Base-by-base conservation (phyloP, 2,113 vertebrate genomes). In the Lepisosteus osseus region DNA sequence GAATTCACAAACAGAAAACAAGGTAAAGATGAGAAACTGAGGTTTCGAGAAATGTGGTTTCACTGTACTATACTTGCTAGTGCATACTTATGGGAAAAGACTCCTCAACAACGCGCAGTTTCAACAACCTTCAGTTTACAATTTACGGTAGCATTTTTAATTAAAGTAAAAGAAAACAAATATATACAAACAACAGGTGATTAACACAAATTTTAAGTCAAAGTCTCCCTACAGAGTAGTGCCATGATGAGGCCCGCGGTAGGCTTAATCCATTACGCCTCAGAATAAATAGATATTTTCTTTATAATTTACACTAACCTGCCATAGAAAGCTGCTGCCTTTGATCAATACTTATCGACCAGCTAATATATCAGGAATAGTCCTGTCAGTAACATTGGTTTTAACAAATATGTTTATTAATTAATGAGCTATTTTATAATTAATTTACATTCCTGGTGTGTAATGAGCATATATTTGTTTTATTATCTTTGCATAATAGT, bases 321-420 rank as follows among this genome's bases (percentile, higher is more conserved):
- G n/a, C 71, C 83, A 68, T 75, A 73, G 69, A 80, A 87, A 88
- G 78, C 85, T 84, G 73, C 79, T 77, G 78, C 80, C 87, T 83
- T 70, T 77, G 74, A 83, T 88, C 76, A 84, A 84, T 78, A 84
- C 74, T 83, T 86, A 86, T 78, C 77, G 76, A 88, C 73, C 76
- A 65, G 79, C 64, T 81, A 87, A 86, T 81, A 79, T 76, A 86
- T 86, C 78, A 86, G 76, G 77, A 83, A 75, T 78, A 70, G 72
- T 44, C 72, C 68, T 62, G 65, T 89, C 76, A 84, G 78, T 86
- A 86, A 87, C 72, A 78, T 73, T 74, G 80, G 83, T 77, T 84
- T 85, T 80, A 80, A 67, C 73, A 77, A 87, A 85, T 82, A 83
- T 78, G 76, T 83, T 84, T 78, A 85, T 83, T 87, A 88, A 86